These are phyloP conservation scores for Drosophila tanythrix DNA, from an alignment of 2,888 invertebrate species.

Conservation along the genomic window DNA sequence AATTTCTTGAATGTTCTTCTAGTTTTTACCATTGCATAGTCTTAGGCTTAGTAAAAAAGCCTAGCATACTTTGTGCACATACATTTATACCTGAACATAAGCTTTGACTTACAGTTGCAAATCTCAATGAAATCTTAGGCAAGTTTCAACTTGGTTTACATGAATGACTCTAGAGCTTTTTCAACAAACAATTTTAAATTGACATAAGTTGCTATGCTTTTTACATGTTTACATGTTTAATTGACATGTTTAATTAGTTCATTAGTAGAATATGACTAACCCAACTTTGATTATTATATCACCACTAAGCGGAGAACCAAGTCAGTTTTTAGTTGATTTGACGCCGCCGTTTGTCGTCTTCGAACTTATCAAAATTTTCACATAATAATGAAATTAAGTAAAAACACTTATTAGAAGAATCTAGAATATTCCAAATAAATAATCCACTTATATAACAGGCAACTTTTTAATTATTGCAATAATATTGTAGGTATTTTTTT, in stretches of 20 bases:
- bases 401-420: not conserved
- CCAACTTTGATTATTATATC: not conserved
- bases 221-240: not conserved
- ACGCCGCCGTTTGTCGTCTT: not conserved
- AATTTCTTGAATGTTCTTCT: not conserved
- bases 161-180: not conserved
- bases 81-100: not conserved
- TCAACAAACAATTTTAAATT: not conserved
- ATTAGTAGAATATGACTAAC: not conserved
- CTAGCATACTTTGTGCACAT: conserved; percentile 40
- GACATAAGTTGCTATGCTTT: not conserved
- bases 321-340: not conserved
- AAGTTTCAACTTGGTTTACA: not conserved
- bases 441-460: not conserved
- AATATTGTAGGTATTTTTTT: conserved; percentile 40
- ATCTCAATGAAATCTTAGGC: not conserved
- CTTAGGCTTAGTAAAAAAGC: conserved; percentile 20
- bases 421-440: not conserved
- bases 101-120: not conserved
- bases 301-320: not conserved
- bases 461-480: not conserved
- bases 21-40: conserved; percentile 28
- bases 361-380: not conserved
- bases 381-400: not conserved
- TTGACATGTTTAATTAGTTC: not conserved